Evolutionary conservation across 2,888 invertebrate genomes (phyloP), one percentile per base, ranked within the genome.

Genomic region (Cryptops parisi): DNA sequence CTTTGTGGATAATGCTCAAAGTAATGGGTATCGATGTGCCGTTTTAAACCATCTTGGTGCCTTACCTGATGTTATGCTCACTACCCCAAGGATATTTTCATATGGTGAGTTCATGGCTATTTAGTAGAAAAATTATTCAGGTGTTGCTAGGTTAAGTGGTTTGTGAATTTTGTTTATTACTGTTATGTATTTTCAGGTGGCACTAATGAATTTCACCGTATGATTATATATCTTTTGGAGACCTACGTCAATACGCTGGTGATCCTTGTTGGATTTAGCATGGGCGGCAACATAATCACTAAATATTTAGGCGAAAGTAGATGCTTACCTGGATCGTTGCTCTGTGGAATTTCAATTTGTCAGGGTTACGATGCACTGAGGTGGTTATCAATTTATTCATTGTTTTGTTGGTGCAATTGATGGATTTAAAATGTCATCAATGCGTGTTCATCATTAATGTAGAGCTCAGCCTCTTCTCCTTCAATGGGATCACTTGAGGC

Each of bases 31-130:
- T 72, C 75, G 91, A 58, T 90, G 90, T 68, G 87, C 87, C 3
- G 91, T 93, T 24, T 77, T 94, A 60, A 94, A 94, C 72, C 93
- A 94, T 68, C 82, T 94, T 58, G 94, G 94, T 12, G 90, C 89
- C 3, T 72, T 94, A 50, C 77, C 79, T 60, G 82, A 84, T 67
- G 84, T 91, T 52, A 82, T 82, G 56, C 82, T 94, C 25, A 89
- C 93, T 5, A 79, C 89, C 50, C 80, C 82, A 39, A 75, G 93
- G 62, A 87, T 94, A 65, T 94, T 93, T 70, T 84, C 86, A 44
- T 94, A 93, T 67, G 93, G 93, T 89, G 73, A 72, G 75, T 47
- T n/a, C n/a, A n/a, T n/a, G n/a, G n/a, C n/a, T n/a, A n/a, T n/a
- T n/a, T n/a, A n/a, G n/a, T n/a, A n/a, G n/a, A n/a, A n/a, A n/a